A percentile compares a stretch with the other conserved stretches of the same genome.
Conservation (phyloP, 2,113 vertebrate genomes). For the Gracilinanus agilis region DNA sequence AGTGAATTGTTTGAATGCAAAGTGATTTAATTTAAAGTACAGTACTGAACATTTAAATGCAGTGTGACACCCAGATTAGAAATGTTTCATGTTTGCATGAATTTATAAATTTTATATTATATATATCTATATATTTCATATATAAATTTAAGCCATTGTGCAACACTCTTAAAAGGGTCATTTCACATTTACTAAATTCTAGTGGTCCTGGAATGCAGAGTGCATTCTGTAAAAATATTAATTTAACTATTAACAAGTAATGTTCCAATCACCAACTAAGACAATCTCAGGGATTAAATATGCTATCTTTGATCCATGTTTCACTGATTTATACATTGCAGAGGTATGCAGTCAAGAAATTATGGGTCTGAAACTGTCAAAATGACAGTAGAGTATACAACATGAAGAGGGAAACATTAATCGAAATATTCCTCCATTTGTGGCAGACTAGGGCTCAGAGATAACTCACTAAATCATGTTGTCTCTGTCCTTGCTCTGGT, state of each 20-base stretch:
- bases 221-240: conserved; percentile 84
- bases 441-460: conserved; percentile 82
- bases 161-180: conserved; percentile 87
- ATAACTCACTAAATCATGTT: conserved; percentile 56
- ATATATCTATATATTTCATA: conserved; percentile 86
- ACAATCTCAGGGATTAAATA: conserved; percentile 82
- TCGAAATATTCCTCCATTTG: conserved; percentile 80
- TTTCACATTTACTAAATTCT: conserved; percentile 90
- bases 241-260: conserved; percentile 87
- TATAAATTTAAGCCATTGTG: conserved; percentile 86
- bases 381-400: conserved; percentile 82
- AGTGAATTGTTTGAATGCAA: conserved; percentile 80
- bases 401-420: conserved; percentile 72
- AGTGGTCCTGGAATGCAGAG: conserved; percentile 88
- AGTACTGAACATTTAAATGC: conserved; percentile 88
- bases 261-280: conserved; percentile 85
- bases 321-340: conserved; percentile 80
- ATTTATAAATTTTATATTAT: conserved; percentile 84
- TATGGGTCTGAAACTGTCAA: conserved; percentile 82
- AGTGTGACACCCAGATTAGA: conserved; percentile 87
- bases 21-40: conserved; percentile 85
- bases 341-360: conserved; percentile 80
- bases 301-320: conserved; percentile 83
- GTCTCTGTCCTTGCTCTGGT: conserved; percentile 57
- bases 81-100: conserved; percentile 84